These are phyloP conservation scores for Erebia aethiops DNA, from an alignment of 2,888 invertebrate genomes.

Conservation along the genomic window DNA sequence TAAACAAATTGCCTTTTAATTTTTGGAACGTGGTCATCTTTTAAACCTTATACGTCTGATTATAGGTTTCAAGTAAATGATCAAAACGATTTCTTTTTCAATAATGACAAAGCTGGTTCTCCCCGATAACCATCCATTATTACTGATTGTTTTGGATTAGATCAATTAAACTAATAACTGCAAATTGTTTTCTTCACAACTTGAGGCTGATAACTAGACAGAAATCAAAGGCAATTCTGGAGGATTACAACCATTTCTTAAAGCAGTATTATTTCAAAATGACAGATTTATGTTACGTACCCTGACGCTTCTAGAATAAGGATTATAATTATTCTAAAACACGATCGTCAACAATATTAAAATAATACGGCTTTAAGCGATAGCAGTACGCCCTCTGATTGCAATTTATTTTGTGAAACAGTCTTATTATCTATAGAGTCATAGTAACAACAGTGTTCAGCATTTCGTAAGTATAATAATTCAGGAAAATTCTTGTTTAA, in stretches of 20 bases:
- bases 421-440: not conserved
- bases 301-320: too few relatives aligned
- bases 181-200: not conserved
- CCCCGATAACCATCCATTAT: not conserved
- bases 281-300: too few relatives aligned
- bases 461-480: not conserved
- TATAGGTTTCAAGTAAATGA: constrained; percentile 11
- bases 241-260: too few relatives aligned
- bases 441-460: not conserved
- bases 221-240: too few relatives aligned
- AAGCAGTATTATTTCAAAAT: too few relatives aligned
- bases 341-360: too few relatives aligned
- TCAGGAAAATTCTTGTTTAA: not conserved
- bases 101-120: not conserved
- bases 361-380: too few relatives aligned
- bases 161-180: not conserved
- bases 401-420: not conserved
- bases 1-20: constrained; percentile 40
- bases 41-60: constrained; percentile 12
- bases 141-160: not conserved
- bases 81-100: constrained; percentile 3
- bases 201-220: not conserved
- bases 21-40: constrained; percentile 23
- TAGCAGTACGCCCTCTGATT: too few relatives aligned
- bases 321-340: too few relatives aligned